Evolutionary conservation across 2,797 vertebrate genomes (phyloP), one percentile per base, ranked within the genome.

Genomic region (Gobio occitaniae): DNA sequence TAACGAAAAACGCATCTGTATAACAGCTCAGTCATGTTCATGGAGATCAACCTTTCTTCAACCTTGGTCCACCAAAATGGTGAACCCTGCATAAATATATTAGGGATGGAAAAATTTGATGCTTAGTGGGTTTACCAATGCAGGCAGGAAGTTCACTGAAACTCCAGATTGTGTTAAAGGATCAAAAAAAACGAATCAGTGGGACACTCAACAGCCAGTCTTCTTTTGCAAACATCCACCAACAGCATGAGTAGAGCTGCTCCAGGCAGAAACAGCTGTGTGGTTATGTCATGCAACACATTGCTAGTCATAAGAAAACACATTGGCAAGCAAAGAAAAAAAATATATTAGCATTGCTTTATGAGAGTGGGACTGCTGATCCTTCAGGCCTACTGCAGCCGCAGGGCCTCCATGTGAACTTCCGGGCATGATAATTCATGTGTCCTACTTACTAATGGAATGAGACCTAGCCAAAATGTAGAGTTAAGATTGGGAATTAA

Each of bases 241-340:
- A 7, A 54, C 54, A 59, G 19, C 19, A 59, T n/a, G 19, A 10
- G 79, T 38, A 70, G 66, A 81, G 48, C 8, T 38, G 48, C 79
- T 80, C 32, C 32, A 29, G 79, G 79, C 79, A 38, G 79, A 70
- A 70, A 81, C 79, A 17, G 48, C 19, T 81, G 66, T 54, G 66
- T 54, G 19, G 13, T 69, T 38, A 54, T 56, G 21, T 81, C 66
- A 81, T 54, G 19, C 66, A 56, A 17, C 11, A 36, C 47, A 2
- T 32, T 76, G 50, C 7, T 54, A 41, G 78, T n/a, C 8, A 10
- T 56, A 50, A 25, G 50, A 70, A 36, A 70, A 61, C n/a, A 71
- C 50, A 52, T n/a, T 16, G 29, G 7, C 12, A 21, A 21, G 52
- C 7, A 1, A 21, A 68, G 7, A 15, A 6, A 50, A 19, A 16